Percentiles rank a stretch among this genome's conserved stretches.
phyloP scores from a whole-genome alignment of 2,888 invertebrate species.

The Diaphora mendica region DNA sequence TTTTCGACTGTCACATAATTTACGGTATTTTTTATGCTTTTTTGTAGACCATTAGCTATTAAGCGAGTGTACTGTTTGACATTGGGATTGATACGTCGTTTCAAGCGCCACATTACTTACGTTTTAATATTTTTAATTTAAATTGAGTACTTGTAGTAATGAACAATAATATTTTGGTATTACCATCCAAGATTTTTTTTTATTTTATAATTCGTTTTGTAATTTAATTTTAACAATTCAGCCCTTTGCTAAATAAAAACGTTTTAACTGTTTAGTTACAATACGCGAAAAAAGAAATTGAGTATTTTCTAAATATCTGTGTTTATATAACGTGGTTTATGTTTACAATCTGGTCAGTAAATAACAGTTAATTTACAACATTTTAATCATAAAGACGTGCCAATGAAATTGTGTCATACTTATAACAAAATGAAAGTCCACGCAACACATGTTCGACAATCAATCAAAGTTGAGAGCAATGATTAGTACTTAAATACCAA shows the following conservation, averaged over 20 bases:
- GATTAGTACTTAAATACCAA: constrained; percentile 72
- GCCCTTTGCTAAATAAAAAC: not conserved
- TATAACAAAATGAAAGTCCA: constrained; percentile 56
- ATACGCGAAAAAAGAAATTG: not conserved
- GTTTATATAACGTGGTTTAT: not conserved
- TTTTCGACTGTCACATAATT: constrained; percentile 84
- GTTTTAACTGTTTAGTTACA: not conserved
- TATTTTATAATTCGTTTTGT: no score
- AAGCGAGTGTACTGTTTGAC: constrained; percentile 75
- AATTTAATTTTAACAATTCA: not conserved
- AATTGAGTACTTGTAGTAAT: constrained; percentile 28
- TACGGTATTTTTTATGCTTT: constrained; percentile 66
- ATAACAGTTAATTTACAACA: constrained; percentile 12
- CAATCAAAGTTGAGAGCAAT: constrained; percentile 68
- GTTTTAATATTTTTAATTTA: constrained; percentile 50
- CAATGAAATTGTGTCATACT: constrained; percentile 41
- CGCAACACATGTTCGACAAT: constrained; percentile 63
- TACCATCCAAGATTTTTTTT: not conserved
- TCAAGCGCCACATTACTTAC: constrained; percentile 58
- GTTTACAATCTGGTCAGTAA: not conserved
- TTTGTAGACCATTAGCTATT: constrained; percentile 84
- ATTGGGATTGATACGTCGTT: constrained; percentile 76
- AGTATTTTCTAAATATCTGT: not conserved
- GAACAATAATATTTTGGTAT: not conserved
- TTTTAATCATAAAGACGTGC: constrained; percentile 39